A percentile compares a stretch with the other conserved stretches of the same genome.
phyloP scores from a whole-genome alignment of 1,140 invertebrate genomes.

The Ips typographus region DNA sequence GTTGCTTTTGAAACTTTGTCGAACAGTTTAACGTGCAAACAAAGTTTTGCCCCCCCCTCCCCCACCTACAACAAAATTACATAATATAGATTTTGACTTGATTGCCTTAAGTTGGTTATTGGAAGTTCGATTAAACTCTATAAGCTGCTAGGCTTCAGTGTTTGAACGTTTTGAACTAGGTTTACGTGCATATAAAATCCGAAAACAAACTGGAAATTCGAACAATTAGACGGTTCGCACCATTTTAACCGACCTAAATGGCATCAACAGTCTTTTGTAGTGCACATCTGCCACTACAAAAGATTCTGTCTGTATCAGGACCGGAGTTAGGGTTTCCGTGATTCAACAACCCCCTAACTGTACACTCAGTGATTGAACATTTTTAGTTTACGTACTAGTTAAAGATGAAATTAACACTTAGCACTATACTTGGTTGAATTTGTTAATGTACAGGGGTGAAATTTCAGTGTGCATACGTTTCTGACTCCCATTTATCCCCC shows the following conservation, averaged over 20 bases:
- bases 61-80: conserved; percentile 2
- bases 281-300: conserved; percentile 18
- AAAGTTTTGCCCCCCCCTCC: conserved; percentile 13
- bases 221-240: conserved; percentile 15
- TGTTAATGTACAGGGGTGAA: no score
- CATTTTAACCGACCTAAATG: conserved; percentile 14
- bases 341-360: background rate
- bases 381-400: background rate
- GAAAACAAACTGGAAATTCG: background rate
- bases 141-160: no score
- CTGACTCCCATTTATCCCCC: no score
- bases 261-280: conserved; percentile 21
- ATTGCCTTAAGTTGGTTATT: conserved; percentile 1
- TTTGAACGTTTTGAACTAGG: no score
- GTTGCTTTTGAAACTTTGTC: conserved; percentile 19
- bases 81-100: conserved; percentile 1
- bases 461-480: no score
- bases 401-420: background rate
- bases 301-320: conserved; percentile 6
- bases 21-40: conserved; percentile 22
- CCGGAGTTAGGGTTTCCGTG: background rate
- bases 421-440: no score
- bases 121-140: background rate
- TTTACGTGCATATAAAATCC: background rate
- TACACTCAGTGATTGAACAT: no score